Percentiles rank a stretch among this genome's conserved stretches.
Conservation (phyloP, 2,797 vertebrate species). For the Etheostoma nigrum region DNA sequence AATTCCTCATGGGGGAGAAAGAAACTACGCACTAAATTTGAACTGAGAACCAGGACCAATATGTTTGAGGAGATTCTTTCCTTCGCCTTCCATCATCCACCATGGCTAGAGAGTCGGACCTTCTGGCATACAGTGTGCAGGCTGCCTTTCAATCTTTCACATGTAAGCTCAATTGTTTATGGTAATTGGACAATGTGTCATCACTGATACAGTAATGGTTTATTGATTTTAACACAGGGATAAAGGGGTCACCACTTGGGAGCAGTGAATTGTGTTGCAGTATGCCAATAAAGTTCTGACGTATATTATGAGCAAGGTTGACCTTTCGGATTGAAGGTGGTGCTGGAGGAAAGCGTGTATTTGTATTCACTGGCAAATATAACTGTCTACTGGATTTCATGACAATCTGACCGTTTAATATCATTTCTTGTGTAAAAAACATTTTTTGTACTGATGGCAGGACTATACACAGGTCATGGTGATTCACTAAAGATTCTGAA, state of each 20-base stretch:
- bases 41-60: neutral
- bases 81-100: neutral
- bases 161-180: slow-evolving; percentile 20
- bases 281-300: slow-evolving; percentile 9
- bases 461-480: neutral
- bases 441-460: neutral
- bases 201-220: slow-evolving; percentile 23
- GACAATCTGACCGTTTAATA: neutral
- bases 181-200: slow-evolving; percentile 34
- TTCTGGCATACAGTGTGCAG: neutral
- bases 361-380: neutral
- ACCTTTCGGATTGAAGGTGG: slow-evolving; percentile 2
- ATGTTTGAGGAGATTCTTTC: neutral
- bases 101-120: neutral
- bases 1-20: no score
- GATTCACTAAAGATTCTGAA: neutral
- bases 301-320: neutral
- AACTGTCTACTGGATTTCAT: neutral
- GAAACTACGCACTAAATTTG: no score
- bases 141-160: neutral
- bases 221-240: slow-evolving; percentile 26
- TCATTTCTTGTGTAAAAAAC: neutral
- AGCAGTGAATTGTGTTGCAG: neutral
- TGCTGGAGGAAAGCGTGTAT: neutral
- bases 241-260: neutral